Evolutionary conservation across 2,797 vertebrate genomes (phyloP), one percentile per base, ranked within the genome.

Genomic region (Ispidina lecontei): DNA sequence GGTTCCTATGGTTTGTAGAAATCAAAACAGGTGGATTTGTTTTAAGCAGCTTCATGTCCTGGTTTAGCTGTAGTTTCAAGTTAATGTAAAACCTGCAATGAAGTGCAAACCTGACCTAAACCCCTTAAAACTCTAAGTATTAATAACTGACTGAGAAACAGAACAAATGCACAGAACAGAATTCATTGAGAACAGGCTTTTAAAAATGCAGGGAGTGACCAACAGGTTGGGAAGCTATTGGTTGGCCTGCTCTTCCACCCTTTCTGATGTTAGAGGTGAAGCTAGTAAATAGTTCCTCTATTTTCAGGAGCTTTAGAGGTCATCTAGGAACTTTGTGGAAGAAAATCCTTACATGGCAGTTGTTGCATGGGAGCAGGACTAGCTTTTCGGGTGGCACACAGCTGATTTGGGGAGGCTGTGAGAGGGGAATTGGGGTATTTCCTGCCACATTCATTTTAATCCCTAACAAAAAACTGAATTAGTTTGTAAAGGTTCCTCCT

Each of bases 51-150:
- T 72, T 63, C 19, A 14, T 69, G 29, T 21, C 31, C 74, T 62
- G 47, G 23, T 44, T 88, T 59, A 65, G 47, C 44, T 69, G 52
- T 28, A 49, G 26, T 69, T 82, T 59, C 39, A 51, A 58, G 51
- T 82, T 81, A 89, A 84, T 7, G 8, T 75, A 67, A 87, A 78
- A 87, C 67, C 35, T 63, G 74, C 65, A 84, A 56, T 54, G 44
- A 79, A 63, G 56, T 33, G 29, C 55, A 54, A 5, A 46, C n/a
- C 75, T 82, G 46, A 83, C 49, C 29, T 52, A 58, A 82, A 83
- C 47, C 33, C 35, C 59, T 68, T 41, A 26, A 80, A 60, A 75
- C 21, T 37, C n/a, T 31, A 47, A 11, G 43, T 8, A 1, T 62
- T 75, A 46, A 12, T 33, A 71, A 33, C 26, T 3, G 1, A 26